phyloP scores from a whole-genome alignment of 2,888 invertebrate species.

The Parnassius mnemosyne region DNA sequence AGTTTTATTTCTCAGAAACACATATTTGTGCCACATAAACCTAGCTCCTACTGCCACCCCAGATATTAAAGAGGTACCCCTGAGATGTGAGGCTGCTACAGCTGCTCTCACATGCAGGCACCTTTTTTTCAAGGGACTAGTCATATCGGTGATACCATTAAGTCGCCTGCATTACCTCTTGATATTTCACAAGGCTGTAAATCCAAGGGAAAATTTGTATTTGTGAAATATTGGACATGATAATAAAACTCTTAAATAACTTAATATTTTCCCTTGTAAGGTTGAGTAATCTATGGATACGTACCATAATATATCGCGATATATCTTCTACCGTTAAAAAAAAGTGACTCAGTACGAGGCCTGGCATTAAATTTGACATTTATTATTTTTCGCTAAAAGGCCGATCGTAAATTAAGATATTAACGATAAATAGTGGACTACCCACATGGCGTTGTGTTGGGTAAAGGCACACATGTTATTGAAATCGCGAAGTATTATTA shows the following conservation, averaged over 20 bases:
- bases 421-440: constrained; percentile 44
- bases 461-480: neutral
- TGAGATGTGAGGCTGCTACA: too few relatives aligned
- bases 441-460: constrained; percentile 41
- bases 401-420: constrained; percentile 45
- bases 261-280: neutral
- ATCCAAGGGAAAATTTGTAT: too few relatives aligned
- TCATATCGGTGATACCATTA: too few relatives aligned
- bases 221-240: too few relatives aligned
- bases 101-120: too few relatives aligned
- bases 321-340: constrained; percentile 2
- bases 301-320: constrained; percentile 5
- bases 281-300: constrained; percentile 5
- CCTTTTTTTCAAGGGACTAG: too few relatives aligned
- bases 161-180: too few relatives aligned
- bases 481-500: neutral
- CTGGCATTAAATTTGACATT: constrained; percentile 41
- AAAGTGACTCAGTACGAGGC: constrained; percentile 26
- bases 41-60: too few relatives aligned
- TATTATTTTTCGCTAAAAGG: constrained; percentile 39
- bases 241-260: neutral
- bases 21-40: too few relatives aligned
- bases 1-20: too few relatives aligned
- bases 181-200: too few relatives aligned
- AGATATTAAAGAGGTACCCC: too few relatives aligned